These are phyloP conservation scores for Aspidiotus destructor DNA, from an alignment of 2,888 invertebrate genomes.

Conservation along the genomic window DNA sequence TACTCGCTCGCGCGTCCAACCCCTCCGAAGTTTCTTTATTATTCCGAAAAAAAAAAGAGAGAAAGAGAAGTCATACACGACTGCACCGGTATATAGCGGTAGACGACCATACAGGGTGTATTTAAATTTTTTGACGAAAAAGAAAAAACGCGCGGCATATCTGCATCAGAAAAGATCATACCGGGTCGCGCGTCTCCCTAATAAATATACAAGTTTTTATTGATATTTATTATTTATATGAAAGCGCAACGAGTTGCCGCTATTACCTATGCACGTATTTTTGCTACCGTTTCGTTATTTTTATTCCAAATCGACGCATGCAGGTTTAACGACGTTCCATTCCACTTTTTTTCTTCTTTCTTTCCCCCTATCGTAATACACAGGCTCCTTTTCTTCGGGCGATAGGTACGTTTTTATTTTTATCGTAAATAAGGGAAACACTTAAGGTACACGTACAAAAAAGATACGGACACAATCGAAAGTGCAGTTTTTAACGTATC, in stretches of 20 bases:
- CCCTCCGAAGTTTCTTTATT: not conserved
- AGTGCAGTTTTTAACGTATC: conserved; percentile 8
- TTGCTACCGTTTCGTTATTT: too few species aligned
- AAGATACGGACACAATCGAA: not conserved
- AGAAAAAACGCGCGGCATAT: not conserved
- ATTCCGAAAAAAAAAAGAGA: not conserved
- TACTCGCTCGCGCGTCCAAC: not conserved
- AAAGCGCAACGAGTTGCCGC: not conserved
- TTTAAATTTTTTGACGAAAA: conserved; percentile 3
- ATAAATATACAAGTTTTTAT: not conserved
- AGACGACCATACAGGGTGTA: not conserved
- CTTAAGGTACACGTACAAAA: not conserved
- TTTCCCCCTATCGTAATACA: not conserved
- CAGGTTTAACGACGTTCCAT: not conserved
- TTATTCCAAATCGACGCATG: too few species aligned
- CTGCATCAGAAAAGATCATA: not conserved
- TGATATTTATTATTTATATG: conserved; percentile 11
- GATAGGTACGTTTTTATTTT: not conserved
- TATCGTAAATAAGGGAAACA: conserved; percentile 8
- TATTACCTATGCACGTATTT: not conserved
- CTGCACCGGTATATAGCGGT: too few species aligned
- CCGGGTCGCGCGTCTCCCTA: not conserved
- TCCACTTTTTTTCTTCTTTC: not conserved
- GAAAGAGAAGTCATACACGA: too few species aligned
- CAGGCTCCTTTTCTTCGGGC: not conserved